Conservation (phyloP, 2,113 vertebrate genomes). For the Stictonetta naevosa region DNA sequence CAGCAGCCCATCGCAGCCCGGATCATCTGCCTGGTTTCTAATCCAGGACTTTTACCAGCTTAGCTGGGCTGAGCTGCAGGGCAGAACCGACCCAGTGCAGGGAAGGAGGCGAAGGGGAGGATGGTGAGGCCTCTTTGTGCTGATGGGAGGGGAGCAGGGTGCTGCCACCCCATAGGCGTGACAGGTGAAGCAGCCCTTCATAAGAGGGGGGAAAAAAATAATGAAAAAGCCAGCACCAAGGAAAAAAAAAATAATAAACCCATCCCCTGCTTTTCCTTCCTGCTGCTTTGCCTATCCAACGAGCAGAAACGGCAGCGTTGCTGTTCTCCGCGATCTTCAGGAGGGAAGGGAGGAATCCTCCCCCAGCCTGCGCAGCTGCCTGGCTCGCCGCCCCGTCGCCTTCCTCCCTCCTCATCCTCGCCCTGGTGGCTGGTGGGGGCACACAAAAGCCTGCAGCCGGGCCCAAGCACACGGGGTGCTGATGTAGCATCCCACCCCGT, state of each 20-base stretch:
- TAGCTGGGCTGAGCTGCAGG: background rate
- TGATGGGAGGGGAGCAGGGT: background rate
- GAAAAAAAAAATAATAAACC: background rate
- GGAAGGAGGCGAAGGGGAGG: background rate
- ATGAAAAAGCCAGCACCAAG: background rate
- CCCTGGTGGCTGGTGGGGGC: fast-evolving
- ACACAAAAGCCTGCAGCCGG: too few species aligned
- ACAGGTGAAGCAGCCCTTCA: background rate
- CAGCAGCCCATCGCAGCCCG: background rate
- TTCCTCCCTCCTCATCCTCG: background rate
- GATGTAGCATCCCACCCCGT: background rate
- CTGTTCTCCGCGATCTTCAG: background rate
- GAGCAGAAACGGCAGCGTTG: background rate
- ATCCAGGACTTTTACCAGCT: background rate
- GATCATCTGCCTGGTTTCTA: background rate
- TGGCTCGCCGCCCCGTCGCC: background rate
- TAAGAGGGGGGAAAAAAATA: background rate
- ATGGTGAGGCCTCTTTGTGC: background rate
- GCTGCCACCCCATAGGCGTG: background rate
- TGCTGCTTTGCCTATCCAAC: background rate
- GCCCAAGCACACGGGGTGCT: background rate
- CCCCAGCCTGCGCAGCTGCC: background rate
- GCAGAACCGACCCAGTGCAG: background rate
- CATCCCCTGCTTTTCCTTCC: background rate
- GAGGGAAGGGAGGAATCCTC: background rate